Conservation (phyloP, 2,888 invertebrate species). For the Chalcosyrphus nemorum region DNA sequence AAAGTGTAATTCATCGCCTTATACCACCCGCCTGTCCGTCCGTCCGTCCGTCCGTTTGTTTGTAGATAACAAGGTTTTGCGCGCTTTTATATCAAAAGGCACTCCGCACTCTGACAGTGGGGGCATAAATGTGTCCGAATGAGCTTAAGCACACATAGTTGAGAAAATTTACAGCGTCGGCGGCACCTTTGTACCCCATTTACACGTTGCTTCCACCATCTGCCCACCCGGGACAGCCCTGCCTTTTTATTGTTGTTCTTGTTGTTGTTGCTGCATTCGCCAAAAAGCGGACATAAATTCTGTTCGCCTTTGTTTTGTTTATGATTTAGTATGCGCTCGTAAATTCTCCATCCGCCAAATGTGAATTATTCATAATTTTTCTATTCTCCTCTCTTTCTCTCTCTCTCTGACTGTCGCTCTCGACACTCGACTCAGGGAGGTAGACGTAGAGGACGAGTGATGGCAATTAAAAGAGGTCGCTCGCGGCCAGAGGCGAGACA, state of each 20-base stretch:
- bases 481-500: neutral
- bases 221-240: conserved; percentile 12
- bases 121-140: conserved; percentile 50
- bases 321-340: conserved; percentile 56
- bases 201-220: conserved; percentile 28
- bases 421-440: neutral
- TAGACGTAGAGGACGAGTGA: conserved; percentile 31
- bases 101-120: conserved; percentile 38
- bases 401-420: too few relatives aligned
- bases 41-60: too few relatives aligned
- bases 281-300: conserved; percentile 54
- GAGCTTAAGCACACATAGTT: conserved; percentile 53
- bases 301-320: conserved; percentile 56
- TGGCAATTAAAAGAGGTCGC: conserved; percentile 54
- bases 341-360: conserved; percentile 60
- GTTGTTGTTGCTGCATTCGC: conserved; percentile 36
- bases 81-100: conserved; percentile 40
- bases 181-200: conserved; percentile 58
- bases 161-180: conserved; percentile 45
- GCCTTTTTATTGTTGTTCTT: conserved; percentile 28
- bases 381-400: too few relatives aligned
- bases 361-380: conserved; percentile 65
- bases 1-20: neutral
- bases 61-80: conserved; percentile 25
- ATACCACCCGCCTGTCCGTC: neutral